Evolutionary conservation across 2,113 vertebrate genomes (phyloP), one percentile per base, ranked within the genome.

Genomic region (Hippocampus zosterae): DNA sequence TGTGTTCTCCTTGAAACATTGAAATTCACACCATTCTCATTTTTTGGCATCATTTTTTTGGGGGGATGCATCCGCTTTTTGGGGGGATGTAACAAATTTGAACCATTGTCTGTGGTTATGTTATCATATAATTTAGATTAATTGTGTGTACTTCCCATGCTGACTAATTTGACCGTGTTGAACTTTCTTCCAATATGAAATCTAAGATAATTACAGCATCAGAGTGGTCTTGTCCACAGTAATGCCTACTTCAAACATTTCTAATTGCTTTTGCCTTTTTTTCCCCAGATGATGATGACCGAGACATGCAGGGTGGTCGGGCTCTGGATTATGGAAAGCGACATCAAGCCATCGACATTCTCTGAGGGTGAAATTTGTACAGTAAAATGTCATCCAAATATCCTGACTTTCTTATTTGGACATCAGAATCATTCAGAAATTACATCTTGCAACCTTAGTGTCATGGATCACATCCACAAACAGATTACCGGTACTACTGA

Each of bases 221-320:
- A 2, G 18, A 52, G 48, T 57, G 25, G 6, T 27, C 27, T 27
- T 5, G 13, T 57, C 5, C 15, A 12, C 23, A 27, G 23, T 23
- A 6, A 29, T 57, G 56, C 12, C 12, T 15, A 27, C 23, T 2
- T 25, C 15, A 18, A 59, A 62, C 8, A 11, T 11, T 11, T 65
- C 60, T 85, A 69, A 85, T 73, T 68, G 70, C 18, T 65, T 33
- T 53, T 33, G 19, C 42, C 8, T 60, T 76, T 76, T 71, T 62
- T 62, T 42, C 88, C 89, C 71, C 89, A 98, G 97, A 98, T 83
- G 97, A 99, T 13, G 97, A 98, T 25, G 96, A 98, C 67, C 90
- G 94, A 65, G 97, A 99, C 1, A 92, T 95, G 63, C 97, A 96
- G 37, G 95, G 93, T 15, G 96, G 96, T 62, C 91, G 93, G 9